Base-by-base conservation (phyloP, 1,140 invertebrate genomes). In the Temnothorax longispinosus region DNA sequence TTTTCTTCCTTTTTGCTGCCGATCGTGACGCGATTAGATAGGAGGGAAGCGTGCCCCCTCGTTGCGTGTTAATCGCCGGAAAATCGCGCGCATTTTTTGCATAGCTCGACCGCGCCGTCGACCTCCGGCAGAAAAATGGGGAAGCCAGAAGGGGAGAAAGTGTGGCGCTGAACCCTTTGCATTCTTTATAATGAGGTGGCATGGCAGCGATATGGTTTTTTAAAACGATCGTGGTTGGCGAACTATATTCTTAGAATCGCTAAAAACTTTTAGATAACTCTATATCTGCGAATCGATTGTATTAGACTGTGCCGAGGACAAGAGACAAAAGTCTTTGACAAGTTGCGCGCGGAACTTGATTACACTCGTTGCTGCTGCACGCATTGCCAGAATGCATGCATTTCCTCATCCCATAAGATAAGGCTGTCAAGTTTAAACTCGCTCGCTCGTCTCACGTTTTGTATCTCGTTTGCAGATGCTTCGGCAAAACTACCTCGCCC, bases 401-500 rank as follows among this genome's bases (percentile, higher is more conserved):
- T 27, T 27, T 27, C 27, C 27, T 27, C 27, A 27, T 27, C 38
- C 38, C 38, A 6, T 3, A 41, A 41, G 38, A 32, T 35, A 62
- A 62, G 13, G 6, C 2, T 65, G 13, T 15, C n/a, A 65, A 38
- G 18, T 88, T 93, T 87, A 92, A 78, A 88, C 76, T 58, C 86
- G 78, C 76, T 58, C 86, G 78, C 86, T 54, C 18, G 87, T 87
- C 84, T 88, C 18, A 89, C 32, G 18, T 64, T 18, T 62, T 7
- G 21, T n/a, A 87, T 71, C 44, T 67, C 50, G 15, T 75, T 94
- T 93, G 0, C 92, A 95, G 94, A 95, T 94, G 94, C 90, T 89
- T 86, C 88, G 92, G 41, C 87, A 88, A 80, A 85, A 87, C 71
- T 88, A 87, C 78, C 80, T 77, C 41, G 67, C 89, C 52, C 67